Evolutionary conservation across 1,140 invertebrate genomes (phyloP), one percentile per base, ranked within the genome.

Genomic region (Drosophila carrolli): DNA sequence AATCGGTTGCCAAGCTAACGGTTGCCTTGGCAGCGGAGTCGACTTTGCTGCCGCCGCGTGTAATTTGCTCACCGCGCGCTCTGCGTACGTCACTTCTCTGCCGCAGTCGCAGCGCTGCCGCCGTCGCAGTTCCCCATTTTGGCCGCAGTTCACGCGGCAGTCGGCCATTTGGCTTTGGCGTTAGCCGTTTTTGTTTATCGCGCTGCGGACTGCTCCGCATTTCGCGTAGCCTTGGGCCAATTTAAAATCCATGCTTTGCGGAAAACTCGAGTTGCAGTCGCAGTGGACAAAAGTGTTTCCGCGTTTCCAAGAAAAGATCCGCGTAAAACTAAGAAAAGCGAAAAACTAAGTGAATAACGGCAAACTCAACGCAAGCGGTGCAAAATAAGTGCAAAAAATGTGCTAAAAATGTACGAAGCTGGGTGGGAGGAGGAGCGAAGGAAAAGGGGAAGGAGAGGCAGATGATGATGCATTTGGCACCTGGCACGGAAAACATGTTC

Each of bases 321-420:
- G n/a, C 11, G 38, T 9, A 60, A 60, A 63, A 63, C 40, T 23
- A 14, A 19, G 38, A 43, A 63, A 63, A 60, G 23, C 38, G 59
- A 10, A 48, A 63, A 35, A 14, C 11, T 14, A 27, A 62, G 27
- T 2, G 9, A 43, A 10, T 32, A 60, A 23, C 7, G 9, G 27
- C 27, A 54, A 81, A 23, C 53, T 4, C n/a, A 32, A 63, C 51
- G 54, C 54, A 60, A 78, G 40, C 43, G 16, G 58, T 75, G 71
- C 73, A 75, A 76, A 75, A 63, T 50, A 66, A 84, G 75, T 83
- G 68, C 78, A 80, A 55, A 54, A 88, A 83, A 83, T 83, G 82
- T 86, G 82, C 82, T 86, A 86, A 86, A 86, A 86, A 86, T 86
- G 75, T 86, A 83, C 82, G 83, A 81, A 82, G 81, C 74, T 82